Conservation (phyloP, 2,113 vertebrate species). For the Nematolebias whitei region DNA sequence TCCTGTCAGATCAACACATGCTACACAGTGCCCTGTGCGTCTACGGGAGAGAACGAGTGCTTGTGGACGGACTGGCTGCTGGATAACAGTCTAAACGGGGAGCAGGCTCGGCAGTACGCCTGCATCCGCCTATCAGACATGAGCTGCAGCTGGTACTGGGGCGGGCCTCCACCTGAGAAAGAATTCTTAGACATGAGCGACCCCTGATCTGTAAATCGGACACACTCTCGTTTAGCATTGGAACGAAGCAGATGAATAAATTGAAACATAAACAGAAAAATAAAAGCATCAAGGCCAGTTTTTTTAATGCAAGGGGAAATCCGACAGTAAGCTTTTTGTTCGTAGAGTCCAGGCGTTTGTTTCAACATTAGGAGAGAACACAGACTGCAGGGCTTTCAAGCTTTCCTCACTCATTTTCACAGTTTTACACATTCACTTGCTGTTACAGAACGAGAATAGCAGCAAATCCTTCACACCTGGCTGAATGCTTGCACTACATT, state of each 20-base stretch:
- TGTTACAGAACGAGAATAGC: constrained; percentile 37
- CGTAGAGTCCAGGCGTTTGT: constrained; percentile 34
- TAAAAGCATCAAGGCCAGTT: not conserved
- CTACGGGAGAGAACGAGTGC: constrained; percentile 85
- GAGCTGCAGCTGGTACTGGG: constrained; percentile 89
- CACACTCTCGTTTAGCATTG: constrained; percentile 32
- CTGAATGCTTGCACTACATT: constrained; percentile 17
- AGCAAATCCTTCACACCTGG: constrained; percentile 18
- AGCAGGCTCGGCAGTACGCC: constrained; percentile 87
- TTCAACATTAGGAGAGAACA: constrained; percentile 22
- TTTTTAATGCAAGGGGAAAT: constrained; percentile 24
- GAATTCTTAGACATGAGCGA: constrained; percentile 87
- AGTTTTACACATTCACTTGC: constrained; percentile 19
- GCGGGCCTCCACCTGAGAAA: constrained; percentile 83
- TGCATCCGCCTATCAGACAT: constrained; percentile 87
- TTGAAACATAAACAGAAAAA: constrained; percentile 4
- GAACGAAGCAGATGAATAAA: constrained; percentile 25
- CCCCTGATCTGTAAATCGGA: constrained; percentile 77
- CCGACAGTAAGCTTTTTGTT: constrained; percentile 15
- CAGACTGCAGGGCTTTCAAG: constrained; percentile 32
- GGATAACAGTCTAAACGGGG: constrained; percentile 83
- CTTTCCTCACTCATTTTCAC: constrained; percentile 31
- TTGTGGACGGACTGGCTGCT: constrained; percentile 91
- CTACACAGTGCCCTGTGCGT: constrained; percentile 83
- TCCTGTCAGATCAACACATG: constrained; percentile 87